Conservation (phyloP, 2,113 vertebrate genomes). For the Nicator chloris region DNA sequence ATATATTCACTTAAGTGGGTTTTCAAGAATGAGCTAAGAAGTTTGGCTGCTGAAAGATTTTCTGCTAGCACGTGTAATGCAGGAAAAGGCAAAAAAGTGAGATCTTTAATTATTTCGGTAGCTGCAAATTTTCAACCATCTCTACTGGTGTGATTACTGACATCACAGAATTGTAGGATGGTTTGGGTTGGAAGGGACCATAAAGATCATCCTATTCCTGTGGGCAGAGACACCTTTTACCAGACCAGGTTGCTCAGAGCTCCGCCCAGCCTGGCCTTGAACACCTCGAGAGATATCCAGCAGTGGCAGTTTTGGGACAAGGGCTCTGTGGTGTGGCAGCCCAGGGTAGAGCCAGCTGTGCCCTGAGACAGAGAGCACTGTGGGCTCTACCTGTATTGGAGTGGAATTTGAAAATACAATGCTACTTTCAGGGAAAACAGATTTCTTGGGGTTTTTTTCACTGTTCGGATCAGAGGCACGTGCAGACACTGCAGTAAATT, state of each 20-base stretch:
- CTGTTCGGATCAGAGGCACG: not conserved
- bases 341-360: not conserved
- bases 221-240: not conserved
- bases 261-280: not conserved
- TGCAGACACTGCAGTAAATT: not conserved
- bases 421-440: not conserved
- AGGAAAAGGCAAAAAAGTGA: not conserved
- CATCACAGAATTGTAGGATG: not conserved
- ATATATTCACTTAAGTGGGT: not conserved
- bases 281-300: not conserved
- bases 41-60: not conserved
- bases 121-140: not conserved
- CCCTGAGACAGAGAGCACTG: not conserved
- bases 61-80: not conserved
- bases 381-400: not conserved
- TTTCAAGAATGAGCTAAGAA: not conserved
- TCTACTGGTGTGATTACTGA: not conserved
- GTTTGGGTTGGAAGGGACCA: not conserved
- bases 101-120: not conserved
- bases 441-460: rapidly evolving
- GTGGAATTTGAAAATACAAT: not conserved
- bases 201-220: not conserved
- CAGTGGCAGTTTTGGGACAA: not conserved
- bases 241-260: not conserved
- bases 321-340: not conserved